Evolutionary conservation across 1,140 invertebrate species (phyloP), one percentile per base, ranked within the genome.

Genomic region (Monomorium pharaonis): DNA sequence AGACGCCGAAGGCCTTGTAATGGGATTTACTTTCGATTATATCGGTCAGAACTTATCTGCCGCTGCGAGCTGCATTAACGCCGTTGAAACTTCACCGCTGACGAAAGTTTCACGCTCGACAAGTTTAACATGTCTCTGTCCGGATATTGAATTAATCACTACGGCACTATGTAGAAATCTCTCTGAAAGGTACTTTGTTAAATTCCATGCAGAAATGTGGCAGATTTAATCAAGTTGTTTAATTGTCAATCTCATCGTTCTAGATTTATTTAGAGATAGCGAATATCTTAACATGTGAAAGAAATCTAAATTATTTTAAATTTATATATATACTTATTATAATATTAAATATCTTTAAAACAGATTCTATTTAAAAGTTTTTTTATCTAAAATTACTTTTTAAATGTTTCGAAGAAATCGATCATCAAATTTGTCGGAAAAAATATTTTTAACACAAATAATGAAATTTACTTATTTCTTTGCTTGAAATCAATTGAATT

Each of bases 21-120:
- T 83, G 67, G 78, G 67, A 83, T 83, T 83, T 83, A 83, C 78
- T 83, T 74, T 74, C 78, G 78, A 83, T 83, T 72, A 83, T 83
- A 72, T 83, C 78, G 78, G 67, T 83, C 67, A 72, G 51, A 83
- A 83, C 67, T 83, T 83, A 83, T 58, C 78, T 58, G 67, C 37
- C 30, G 54, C 51, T 24, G 62, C 76, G 30, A 67, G 62, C 21
- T 30, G 67, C 67, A 58, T 83, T 83, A 83, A 74, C 78, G 51
- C 37, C 67, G n/a, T 12, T 37, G 67, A 47, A 83, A 83, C 78
- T 78, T 78, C 3, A 37, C n/a, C 44, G 21, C 51, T 9, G 24
- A 16, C 63, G 51, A 70, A 81, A 83, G 78, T 83, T 81, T 72
- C 65, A 21, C 51, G 65, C 65, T 58, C 47, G 33, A 56, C 78